Conservation (phyloP, 2,797 vertebrate species). For the Coluber constrictor region DNA sequence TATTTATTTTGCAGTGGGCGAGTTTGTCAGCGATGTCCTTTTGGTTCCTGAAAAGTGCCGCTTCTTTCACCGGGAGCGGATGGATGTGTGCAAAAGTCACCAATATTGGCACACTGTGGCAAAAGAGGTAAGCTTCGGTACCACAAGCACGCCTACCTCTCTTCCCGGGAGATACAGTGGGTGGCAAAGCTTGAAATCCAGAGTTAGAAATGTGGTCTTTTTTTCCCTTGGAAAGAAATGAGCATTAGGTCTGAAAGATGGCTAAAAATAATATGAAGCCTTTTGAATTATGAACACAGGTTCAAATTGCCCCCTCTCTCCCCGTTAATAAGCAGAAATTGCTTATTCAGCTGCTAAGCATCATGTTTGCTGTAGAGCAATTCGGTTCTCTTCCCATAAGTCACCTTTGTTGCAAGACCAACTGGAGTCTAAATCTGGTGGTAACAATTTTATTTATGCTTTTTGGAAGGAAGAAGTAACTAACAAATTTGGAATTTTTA, state of each 20-base stretch:
- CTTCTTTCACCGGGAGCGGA: constrained; percentile 93
- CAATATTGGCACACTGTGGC: constrained; percentile 91
- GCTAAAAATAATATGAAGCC: background rate
- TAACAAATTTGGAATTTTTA: background rate
- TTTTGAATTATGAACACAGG: background rate
- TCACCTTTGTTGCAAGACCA: background rate
- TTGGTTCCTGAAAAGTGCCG: constrained; percentile 94
- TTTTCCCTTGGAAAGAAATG: no score
- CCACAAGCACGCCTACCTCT: background rate
- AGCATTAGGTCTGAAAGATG: background rate
- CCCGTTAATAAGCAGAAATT: background rate
- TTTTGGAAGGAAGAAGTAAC: background rate
- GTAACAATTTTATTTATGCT: background rate
- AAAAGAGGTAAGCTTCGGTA: constrained; percentile 81
- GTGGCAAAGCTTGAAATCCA: background rate
- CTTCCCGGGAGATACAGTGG: background rate
- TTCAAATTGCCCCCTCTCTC: background rate
- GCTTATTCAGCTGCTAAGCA: background rate
- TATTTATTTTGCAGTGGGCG: constrained; percentile 83
- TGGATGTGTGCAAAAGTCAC: constrained; percentile 89
- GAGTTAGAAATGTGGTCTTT: background rate
- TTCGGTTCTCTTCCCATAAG: background rate
- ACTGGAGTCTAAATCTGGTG: background rate
- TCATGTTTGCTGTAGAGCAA: background rate
- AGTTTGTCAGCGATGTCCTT: constrained; percentile 94